phyloP scores from a whole-genome alignment of 2,113 vertebrate species.

The Catharus bicknelli region DNA sequence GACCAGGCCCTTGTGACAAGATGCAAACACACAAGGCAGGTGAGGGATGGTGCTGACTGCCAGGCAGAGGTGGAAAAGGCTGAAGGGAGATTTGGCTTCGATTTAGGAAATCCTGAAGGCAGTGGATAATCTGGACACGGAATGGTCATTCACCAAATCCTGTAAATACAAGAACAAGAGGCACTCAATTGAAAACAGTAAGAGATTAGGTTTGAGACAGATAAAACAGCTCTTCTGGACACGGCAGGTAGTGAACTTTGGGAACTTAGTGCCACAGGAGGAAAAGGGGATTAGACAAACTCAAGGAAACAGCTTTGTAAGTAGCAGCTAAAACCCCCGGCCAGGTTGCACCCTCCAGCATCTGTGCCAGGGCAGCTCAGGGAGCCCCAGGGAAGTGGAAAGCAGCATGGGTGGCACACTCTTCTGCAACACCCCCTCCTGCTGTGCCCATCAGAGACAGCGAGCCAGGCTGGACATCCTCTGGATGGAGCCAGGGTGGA shows the following conservation, averaged over 20 bases:
- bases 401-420: fast-evolving
- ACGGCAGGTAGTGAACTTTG: conserved; percentile 3
- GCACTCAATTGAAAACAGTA: not conserved
- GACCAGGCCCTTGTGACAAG: not conserved
- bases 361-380: not conserved
- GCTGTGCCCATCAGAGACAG: not conserved
- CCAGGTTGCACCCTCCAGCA: not conserved
- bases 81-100: not conserved
- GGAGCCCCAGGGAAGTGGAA: fast-evolving
- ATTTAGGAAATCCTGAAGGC: not conserved
- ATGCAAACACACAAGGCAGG: fast-evolving
- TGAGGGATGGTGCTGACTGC: not conserved
- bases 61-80: not conserved
- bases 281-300: conserved; percentile 20
- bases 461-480: not conserved
- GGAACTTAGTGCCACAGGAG: not conserved
- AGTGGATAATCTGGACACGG: not conserved
- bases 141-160: not conserved
- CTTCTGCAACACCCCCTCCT: not conserved
- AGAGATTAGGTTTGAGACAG: not conserved
- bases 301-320: not conserved
- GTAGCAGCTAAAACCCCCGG: not conserved
- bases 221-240: conserved; percentile 32
- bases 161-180: not conserved
- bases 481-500: not conserved